These are phyloP conservation scores for Tapirus indicus DNA, from an alignment of 2,797 vertebrate species.

Conservation along the genomic window DNA sequence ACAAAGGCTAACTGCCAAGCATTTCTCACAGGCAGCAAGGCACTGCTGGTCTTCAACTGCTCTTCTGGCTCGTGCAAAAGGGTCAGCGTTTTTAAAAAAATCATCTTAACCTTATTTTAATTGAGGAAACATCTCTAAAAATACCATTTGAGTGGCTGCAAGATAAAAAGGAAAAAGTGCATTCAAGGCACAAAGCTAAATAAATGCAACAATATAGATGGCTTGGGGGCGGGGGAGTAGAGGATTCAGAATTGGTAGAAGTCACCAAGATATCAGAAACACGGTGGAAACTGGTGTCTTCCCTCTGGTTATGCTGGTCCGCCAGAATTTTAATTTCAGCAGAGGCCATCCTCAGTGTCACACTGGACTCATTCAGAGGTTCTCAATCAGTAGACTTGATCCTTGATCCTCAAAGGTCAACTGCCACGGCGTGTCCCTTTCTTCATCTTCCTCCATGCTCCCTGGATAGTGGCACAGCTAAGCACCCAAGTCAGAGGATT, in stretches of 20 bases:
- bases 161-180: neutral
- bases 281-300: neutral
- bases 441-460: neutral
- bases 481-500: neutral
- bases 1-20: constrained; percentile 51
- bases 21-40: constrained; percentile 65
- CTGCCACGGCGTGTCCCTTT: neutral
- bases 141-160: neutral
- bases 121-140: constrained; percentile 64
- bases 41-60: constrained; percentile 38
- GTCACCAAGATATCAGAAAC: neutral
- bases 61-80: neutral
- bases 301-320: neutral
- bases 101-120: constrained; percentile 19
- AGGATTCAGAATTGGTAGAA: neutral
- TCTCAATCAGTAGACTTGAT: neutral
- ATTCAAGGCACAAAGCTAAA: neutral
- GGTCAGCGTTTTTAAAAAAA: neutral
- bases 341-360: neutral
- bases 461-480: neutral
- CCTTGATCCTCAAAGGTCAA: neutral
- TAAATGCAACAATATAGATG: neutral
- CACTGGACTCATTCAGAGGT: neutral
- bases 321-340: neutral
- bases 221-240: neutral